Percentiles rank a stretch among this genome's conserved stretches.
These are phyloP conservation scores for Mormyrus iriodes DNA, from an alignment of 2,113 vertebrate genomes.

Conservation along the genomic window DNA sequence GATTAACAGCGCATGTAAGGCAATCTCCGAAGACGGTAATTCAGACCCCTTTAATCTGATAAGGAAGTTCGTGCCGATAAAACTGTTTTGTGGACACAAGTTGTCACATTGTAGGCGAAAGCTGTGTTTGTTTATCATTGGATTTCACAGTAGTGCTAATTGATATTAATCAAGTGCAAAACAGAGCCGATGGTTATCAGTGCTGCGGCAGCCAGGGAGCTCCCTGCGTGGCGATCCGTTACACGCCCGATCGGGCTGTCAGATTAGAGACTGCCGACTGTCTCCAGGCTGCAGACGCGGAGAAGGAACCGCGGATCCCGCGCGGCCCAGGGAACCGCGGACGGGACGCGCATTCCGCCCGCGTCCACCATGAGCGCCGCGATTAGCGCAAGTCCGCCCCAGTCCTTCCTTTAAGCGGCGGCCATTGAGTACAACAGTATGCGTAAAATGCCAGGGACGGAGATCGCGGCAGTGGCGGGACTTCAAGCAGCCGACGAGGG, in stretches of 20 bases:
- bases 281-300: background rate
- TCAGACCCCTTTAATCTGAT: conserved; percentile 4
- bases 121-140: background rate
- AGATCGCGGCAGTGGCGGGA: background rate
- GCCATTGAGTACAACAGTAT: background rate
- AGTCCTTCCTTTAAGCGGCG: background rate
- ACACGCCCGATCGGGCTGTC: conserved; percentile 1
- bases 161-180: conserved; percentile 19
- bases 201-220: background rate
- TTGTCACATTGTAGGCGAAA: background rate
- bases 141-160: conserved; percentile 5
- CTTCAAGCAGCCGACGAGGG: background rate
- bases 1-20: background rate
- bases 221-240: conserved; percentile 6
- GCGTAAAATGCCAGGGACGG: background rate
- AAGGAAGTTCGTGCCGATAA: background rate
- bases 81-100: background rate
- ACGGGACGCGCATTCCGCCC: no score
- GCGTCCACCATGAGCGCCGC: background rate
- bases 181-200: conserved; percentile 16
- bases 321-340: background rate
- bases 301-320: background rate
- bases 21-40: no score
- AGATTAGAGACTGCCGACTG: background rate
- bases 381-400: background rate